phyloP scores from a whole-genome alignment of 1,140 invertebrate genomes.

The Mesaphorura yosii region DNA sequence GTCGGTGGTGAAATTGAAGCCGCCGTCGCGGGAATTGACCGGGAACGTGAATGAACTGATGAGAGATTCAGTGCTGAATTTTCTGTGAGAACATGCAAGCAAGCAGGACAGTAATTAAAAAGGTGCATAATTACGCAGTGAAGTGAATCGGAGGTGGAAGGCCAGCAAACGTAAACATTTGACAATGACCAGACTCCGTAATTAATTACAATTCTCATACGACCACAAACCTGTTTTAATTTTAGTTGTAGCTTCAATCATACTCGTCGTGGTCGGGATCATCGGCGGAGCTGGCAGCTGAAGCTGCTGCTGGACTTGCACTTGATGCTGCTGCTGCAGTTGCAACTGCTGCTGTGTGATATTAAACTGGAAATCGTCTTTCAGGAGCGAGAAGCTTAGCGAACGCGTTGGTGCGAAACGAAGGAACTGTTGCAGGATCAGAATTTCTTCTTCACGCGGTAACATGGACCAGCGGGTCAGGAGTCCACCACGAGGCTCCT shows the following conservation, averaged over 20 bases:
- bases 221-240: no score
- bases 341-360: background rate
- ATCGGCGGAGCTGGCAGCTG: no score
- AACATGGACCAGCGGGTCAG: conserved; percentile 72
- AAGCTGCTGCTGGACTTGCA: background rate
- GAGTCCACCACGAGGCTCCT: conserved; percentile 55
- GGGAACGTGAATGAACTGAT: conserved; percentile 12
- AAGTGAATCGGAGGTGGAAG: no score
- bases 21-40: background rate
- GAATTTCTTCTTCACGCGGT: conserved; percentile 68
- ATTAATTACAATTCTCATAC: no score
- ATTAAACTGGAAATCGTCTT: conserved; percentile 26
- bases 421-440: conserved; percentile 74
- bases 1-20: conserved; percentile 2
- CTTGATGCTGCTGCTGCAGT: background rate
- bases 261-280: no score
- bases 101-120: no score
- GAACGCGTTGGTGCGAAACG: conserved; percentile 69
- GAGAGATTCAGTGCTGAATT: conserved; percentile 4
- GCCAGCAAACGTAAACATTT: no score
- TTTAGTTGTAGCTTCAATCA: no score
- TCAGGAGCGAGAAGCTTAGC: conserved; percentile 41
- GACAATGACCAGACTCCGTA: no score
- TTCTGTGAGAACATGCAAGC: no score
- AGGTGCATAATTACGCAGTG: no score